Evolutionary conservation across 2,888 invertebrate genomes (phyloP), one percentile per base, ranked within the genome.

Genomic region (Amphipoea oculea): DNA sequence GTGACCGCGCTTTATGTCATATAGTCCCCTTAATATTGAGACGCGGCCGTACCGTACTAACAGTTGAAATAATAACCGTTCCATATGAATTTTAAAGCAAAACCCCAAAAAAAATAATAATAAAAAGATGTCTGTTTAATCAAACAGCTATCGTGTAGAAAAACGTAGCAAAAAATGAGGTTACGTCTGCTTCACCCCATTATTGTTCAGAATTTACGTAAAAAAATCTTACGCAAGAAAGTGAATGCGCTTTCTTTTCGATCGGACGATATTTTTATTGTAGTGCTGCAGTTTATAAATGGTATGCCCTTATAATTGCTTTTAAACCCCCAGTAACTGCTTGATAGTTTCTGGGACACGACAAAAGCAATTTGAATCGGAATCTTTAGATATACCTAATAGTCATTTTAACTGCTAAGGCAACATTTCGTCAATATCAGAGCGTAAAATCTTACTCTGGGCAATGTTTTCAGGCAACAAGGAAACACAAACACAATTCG

Each of bases 151-250:
- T 40, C 66, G 12, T 51, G 20, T 14, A 57, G 29, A 20, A 54
- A 20, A 54, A 45, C 45, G 0, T 45, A 3, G 45, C 11, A 45
- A 45, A 12, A 45, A 45, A 45, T 12, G 45, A 12, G 12, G 45
- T 12, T 45, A 45, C 45, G 45, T 45, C 9, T 45, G 45, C 12
- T 6, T 45, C 40, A 54, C 40, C n/a, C n/a, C 4, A 23, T 63
- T 57, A 79, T 40, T 70, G n/a, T 29, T 48, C 45, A 17, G 42
- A 51, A 71, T 67, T 45, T 68, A 54, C 42, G 20, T 48, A 65
- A 65, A 70, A 29, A 0, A 48, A n/a, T 68, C 51, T 73, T 73
- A 36, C 66, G 57, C 12, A 76, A 80, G 45, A 83, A 86, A 86
- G 80, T 81, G 67, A 79, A 54, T 51, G 48, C 73, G 68, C 73